These are phyloP conservation scores for Maniola jurtina DNA, from an alignment of 1,140 invertebrate species.

Conservation along the genomic window DNA sequence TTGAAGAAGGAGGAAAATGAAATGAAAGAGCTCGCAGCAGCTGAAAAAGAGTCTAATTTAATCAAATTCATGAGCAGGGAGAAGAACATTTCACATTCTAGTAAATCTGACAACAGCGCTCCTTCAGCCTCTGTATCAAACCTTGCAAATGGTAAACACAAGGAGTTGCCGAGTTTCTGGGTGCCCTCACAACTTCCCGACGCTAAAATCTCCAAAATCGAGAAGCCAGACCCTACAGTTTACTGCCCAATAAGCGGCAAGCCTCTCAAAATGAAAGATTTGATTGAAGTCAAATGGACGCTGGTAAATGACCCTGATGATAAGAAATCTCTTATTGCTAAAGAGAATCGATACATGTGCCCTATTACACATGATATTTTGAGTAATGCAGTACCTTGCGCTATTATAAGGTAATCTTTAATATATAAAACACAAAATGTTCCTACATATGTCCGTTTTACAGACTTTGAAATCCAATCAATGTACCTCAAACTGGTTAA, in stretches of 20 bases:
- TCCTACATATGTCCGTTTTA: too few species aligned
- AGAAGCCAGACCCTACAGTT: slow-evolving; percentile 95
- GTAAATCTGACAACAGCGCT: slow-evolving; percentile 31
- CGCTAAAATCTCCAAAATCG: slow-evolving; percentile 84
- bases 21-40: slow-evolving; percentile 80
- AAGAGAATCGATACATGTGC: slow-evolving; percentile 97
- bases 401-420: slow-evolving; percentile 85
- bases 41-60: slow-evolving; percentile 80
- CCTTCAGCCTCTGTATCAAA: slow-evolving; percentile 68
- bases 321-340: slow-evolving; percentile 88
- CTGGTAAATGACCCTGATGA: slow-evolving; percentile 91
- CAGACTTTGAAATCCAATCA: too few species aligned
- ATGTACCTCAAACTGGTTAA: too few species aligned
- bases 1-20: slow-evolving; percentile 85
- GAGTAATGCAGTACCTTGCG: slow-evolving; percentile 96
- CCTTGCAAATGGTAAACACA: slow-evolving; percentile 68
- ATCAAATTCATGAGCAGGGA: slow-evolving; percentile 85
- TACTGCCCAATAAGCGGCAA: slow-evolving; percentile 96
- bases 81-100: slow-evolving; percentile 82
- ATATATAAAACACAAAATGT: too few species aligned
- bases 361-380: slow-evolving; percentile 97
- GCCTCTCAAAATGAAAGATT: slow-evolving; percentile 93
- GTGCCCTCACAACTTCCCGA: slow-evolving; percentile 96
- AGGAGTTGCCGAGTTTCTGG: slow-evolving; percentile 96
- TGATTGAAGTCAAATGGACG: slow-evolving; percentile 97